These are phyloP conservation scores for Pteronura brasiliensis DNA, from an alignment of 2,113 vertebrate genomes.

Conservation along the genomic window DNA sequence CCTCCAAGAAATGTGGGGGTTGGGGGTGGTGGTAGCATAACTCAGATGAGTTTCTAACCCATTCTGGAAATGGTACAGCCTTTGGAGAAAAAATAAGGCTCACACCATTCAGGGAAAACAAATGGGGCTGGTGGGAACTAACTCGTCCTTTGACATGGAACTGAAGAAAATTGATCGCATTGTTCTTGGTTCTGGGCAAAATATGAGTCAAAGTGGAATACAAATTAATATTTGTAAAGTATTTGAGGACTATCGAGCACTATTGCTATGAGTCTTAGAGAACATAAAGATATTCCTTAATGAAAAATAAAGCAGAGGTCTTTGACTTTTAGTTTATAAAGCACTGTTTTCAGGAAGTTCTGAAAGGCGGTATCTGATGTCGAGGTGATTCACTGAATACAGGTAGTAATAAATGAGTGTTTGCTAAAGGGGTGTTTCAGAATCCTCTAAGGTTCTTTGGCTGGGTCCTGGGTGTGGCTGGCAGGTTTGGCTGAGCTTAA, in stretches of 20 bases:
- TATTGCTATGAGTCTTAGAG: neutral
- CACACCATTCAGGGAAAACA: neutral
- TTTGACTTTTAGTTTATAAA: neutral
- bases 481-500: constrained; percentile 25
- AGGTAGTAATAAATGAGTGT: neutral
- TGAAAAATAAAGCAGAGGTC: neutral
- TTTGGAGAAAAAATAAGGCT: constrained; percentile 4
- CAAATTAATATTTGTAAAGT: neutral
- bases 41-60: neutral
- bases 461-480: constrained; percentile 37
- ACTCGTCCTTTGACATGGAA: neutral
- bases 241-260: neutral
- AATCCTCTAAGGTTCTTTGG: neutral
- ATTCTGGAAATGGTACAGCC: neutral
- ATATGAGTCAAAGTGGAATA: neutral
- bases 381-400: neutral
- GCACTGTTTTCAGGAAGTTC: neutral
- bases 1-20: neutral
- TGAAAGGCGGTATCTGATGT: neutral
- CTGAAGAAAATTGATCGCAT: neutral
- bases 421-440: constrained; percentile 37
- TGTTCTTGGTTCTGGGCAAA: constrained; percentile 20
- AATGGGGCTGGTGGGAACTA: neutral
- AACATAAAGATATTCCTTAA: neutral
- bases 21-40: neutral